phyloP scores from a whole-genome alignment of 2,797 vertebrate genomes.

The Myiothlypis coronata region DNA sequence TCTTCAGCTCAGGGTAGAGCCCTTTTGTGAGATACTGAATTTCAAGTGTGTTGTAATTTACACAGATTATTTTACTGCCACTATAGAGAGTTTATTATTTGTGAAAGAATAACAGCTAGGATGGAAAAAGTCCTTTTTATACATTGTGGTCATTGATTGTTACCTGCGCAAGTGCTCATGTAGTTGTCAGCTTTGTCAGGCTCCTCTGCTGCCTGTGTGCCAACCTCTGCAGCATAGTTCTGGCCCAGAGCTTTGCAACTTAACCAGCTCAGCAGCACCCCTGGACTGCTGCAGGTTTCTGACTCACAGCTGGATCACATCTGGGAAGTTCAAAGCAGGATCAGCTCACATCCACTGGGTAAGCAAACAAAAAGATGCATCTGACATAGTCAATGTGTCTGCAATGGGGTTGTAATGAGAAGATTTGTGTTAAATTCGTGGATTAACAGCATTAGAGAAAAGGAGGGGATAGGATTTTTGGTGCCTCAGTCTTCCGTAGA shows the following conservation, averaged over 20 bases:
- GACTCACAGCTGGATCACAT: neutral
- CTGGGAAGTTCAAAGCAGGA: neutral
- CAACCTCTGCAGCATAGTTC: neutral
- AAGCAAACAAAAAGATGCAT: neutral
- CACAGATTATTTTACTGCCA: neutral
- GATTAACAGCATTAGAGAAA: neutral
- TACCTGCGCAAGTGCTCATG: neutral
- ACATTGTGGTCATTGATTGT: neutral
- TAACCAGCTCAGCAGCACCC: neutral
- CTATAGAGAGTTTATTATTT: neutral
- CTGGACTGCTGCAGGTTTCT: neutral
- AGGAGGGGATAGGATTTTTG: neutral
- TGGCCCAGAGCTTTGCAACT: neutral
- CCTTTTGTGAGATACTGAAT: neutral
- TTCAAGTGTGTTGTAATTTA: neutral
- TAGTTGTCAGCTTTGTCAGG: neutral
- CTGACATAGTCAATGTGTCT: neutral
- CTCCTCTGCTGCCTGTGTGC: neutral
- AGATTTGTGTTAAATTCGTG: neutral
- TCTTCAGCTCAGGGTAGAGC: neutral
- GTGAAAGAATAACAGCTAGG: neutral
- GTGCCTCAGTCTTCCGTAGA: neutral
- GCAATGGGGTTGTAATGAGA: neutral
- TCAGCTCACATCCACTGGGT: neutral
- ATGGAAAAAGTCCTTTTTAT: neutral